Evolutionary conservation across 2,888 invertebrate species (phyloP), one percentile per base, ranked within the genome.

Genomic region (Hesperia comma): DNA sequence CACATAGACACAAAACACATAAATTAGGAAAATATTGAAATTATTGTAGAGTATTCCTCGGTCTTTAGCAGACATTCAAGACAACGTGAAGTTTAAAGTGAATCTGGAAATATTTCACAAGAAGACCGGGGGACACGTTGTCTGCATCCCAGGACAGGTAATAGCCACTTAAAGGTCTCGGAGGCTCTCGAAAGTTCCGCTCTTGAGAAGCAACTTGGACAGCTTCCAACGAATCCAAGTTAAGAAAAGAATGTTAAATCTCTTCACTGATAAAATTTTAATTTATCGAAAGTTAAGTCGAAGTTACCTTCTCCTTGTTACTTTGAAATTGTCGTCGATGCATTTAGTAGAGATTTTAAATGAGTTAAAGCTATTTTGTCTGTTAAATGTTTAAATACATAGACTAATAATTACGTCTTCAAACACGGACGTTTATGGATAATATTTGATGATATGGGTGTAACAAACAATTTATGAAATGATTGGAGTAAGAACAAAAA

Each of bases 111-210:
- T 57, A 51, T 53, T 64, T 53, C 33, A 66, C 53, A 46, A 58
- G 60, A 43, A 58, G 54, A 60, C 14, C 17, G 33, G 33, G 37
- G 53, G 54, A 60, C 60, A 60, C 43, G 60, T 54, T 54, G 26
- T 41, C 32, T 64, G 41, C 58, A 58, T 15, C 58, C 33, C 58
- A 53, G 58, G 53, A 58, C 58, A 64, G 64, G 64, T 66, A 60
- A 66, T 66, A 66, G 64, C 64, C 64, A 60, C 64, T 66, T 66
- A 66, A 32, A 66, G 64, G 58, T 66, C 64, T 66, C 58, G 32
- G 43, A 66, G 60, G 53, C 54, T 66, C 66, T 54, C 46, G 54
- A 60, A 64, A 58, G 41, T 64, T 58, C 63, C 58, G 49, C 26
- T 51, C 14, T 17, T 8, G 19, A 46, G 66, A 55, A 53, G 54